These are phyloP conservation scores for Danio choprae DNA, from an alignment of 2,797 vertebrate genomes.

Conservation along the genomic window DNA sequence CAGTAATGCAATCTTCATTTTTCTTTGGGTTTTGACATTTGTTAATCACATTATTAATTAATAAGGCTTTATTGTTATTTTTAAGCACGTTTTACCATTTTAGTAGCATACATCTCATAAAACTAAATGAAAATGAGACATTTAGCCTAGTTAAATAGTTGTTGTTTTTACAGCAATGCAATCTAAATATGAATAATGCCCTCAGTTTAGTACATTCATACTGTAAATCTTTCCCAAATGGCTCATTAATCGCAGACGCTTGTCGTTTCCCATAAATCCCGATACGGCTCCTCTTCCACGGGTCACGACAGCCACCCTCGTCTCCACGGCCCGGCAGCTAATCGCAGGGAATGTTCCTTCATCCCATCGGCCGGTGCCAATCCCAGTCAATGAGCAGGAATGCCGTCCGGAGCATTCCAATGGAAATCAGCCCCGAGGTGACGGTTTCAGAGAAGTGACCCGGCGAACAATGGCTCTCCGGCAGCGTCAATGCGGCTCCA, in stretches of 20 bases:
- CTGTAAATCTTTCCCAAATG: too few species aligned
- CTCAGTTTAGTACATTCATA: rapidly evolving
- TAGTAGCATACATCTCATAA: too few species aligned
- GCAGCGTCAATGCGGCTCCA: conserved; percentile 78
- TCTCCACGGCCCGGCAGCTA: conserved; percentile 75
- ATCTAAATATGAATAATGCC: neutral
- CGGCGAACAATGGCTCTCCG: conserved; percentile 74
- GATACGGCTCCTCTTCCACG: conserved; percentile 68
- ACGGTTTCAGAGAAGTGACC: conserved; percentile 65
- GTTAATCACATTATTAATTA: too few species aligned
- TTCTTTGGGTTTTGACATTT: too few species aligned
- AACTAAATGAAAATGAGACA: too few species aligned
- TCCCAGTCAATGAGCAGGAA: conserved; percentile 79
- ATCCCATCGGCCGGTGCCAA: conserved; percentile 73
- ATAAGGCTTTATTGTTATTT: too few species aligned
- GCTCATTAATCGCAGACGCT: neutral
- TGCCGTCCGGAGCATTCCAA: conserved; percentile 77
- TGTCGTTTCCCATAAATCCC: conserved; percentile 56
- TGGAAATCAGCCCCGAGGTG: conserved; percentile 70
- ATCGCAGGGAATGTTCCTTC: conserved; percentile 72
- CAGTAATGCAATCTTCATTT: too few species aligned
- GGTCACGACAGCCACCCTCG: conserved; percentile 69
- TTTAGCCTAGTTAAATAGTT: too few species aligned
- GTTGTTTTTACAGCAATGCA: too few species aligned
- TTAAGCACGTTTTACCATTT: too few species aligned